phyloP scores from a whole-genome alignment of 2,888 invertebrate species.

The Drosophila seclusa region DNA sequence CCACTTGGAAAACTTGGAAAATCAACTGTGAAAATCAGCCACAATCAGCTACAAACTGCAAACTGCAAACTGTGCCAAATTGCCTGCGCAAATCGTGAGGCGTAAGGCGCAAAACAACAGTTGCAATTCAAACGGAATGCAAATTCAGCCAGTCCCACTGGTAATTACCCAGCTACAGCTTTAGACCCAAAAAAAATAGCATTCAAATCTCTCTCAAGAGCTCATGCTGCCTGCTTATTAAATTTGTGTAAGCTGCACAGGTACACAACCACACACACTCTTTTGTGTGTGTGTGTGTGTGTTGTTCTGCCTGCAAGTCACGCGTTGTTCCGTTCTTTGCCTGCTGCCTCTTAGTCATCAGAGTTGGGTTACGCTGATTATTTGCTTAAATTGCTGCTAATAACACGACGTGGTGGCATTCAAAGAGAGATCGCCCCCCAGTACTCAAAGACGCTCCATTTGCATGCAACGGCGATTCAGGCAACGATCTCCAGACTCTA shows the following conservation, averaged over 20 bases:
- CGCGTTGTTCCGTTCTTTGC: constrained; percentile 55
- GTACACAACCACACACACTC: constrained; percentile 40
- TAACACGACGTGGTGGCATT: constrained; percentile 84
- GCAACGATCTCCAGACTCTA: constrained; percentile 31
- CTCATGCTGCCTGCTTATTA: constrained; percentile 64
- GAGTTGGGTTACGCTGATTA: constrained; percentile 79
- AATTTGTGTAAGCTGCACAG: constrained; percentile 57
- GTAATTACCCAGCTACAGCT: constrained; percentile 74
- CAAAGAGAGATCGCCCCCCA: constrained; percentile 64
- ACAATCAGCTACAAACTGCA: constrained; percentile 26
- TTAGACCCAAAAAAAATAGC: constrained; percentile 31
- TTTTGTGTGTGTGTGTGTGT: constrained; percentile 9
- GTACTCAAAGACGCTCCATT: constrained; percentile 63
- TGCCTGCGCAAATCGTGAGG: constrained; percentile 72
- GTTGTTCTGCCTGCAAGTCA: constrained; percentile 57
- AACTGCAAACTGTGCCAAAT: constrained; percentile 72
- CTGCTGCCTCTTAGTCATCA: constrained; percentile 23
- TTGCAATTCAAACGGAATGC: constrained; percentile 83
- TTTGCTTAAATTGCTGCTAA: constrained; percentile 85
- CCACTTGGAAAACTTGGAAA: constrained; percentile 53
- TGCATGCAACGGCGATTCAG: constrained; percentile 51
- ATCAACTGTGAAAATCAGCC: constrained; percentile 75
- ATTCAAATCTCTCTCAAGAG: constrained; percentile 52
- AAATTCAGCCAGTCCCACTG: constrained; percentile 75
- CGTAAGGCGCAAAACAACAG: constrained; percentile 81